phyloP scores from a whole-genome alignment of 1,140 invertebrate species.

The Brachionus sp. region DNA sequence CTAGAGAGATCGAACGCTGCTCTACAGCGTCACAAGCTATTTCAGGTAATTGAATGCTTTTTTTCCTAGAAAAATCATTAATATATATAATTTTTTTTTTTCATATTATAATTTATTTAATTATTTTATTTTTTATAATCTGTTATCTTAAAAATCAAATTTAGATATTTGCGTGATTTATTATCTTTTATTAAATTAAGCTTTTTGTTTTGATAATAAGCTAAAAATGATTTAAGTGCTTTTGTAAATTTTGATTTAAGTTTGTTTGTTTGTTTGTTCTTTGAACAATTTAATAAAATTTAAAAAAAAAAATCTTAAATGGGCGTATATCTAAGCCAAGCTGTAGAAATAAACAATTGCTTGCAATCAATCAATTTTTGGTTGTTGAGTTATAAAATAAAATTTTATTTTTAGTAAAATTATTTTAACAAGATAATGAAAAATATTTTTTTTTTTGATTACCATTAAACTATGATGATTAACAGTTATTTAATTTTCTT shows the following conservation, averaged over 20 bases:
- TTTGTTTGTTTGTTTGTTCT: no score
- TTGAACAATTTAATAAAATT: no score
- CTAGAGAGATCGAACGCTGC: not conserved
- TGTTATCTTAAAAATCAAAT: not conserved
- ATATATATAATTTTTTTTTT: no score
- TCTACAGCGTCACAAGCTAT: conserved; percentile 37
- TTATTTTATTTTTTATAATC: not conserved
- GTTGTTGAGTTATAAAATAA: not conserved
- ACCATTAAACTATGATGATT: not conserved
- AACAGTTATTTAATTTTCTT: not conserved
- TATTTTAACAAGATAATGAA: not conserved
- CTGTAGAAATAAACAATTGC: no score
- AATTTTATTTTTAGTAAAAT: not conserved
- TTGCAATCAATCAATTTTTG: no score
- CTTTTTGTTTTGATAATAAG: no score
- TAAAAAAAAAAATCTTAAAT: not conserved
- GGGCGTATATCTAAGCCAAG: no score
- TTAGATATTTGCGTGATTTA: not conserved
- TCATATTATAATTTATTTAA: not conserved
- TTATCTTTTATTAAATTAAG: not conserved
- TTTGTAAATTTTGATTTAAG: no score
- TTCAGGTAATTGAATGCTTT: conserved; percentile 22
- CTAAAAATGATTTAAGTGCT: no score
- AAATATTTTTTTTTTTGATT: not conserved
- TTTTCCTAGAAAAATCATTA: no score